Conservation (phyloP, 2,113 vertebrate genomes). For the Microcebus tavaratra region DNA sequence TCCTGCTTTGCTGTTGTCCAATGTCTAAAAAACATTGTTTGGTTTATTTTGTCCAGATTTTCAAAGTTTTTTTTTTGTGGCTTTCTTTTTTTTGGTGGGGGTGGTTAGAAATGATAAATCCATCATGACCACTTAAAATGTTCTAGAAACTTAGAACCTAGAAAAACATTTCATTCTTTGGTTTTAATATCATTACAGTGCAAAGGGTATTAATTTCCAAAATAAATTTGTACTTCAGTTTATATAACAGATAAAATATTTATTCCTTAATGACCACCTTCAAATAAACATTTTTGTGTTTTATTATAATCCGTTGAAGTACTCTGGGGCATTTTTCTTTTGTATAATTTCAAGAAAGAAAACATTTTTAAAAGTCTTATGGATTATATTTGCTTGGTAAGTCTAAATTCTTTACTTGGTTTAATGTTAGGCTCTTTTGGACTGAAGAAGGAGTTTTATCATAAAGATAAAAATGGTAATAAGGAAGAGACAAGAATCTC, state of each 20-base stretch:
- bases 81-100: background rate
- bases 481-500: background rate
- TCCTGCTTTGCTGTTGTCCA: background rate
- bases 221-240: background rate
- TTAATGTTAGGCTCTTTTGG: background rate
- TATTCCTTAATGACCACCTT: constrained; percentile 19
- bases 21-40: background rate
- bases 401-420: background rate
- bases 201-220: background rate
- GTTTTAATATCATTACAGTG: background rate
- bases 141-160: background rate
- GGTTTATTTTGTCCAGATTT: background rate
- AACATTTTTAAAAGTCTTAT: background rate
- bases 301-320: background rate
- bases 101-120: background rate
- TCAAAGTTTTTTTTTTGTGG: background rate
- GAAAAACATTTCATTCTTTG: constrained; percentile 42
- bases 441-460: background rate
- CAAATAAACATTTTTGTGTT: constrained; percentile 41
- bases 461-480: background rate
- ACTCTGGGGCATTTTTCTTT: background rate
- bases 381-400: background rate
- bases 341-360: background rate
- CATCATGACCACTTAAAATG: background rate
- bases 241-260: background rate